These are phyloP conservation scores for Garrulus glandarius DNA, from an alignment of 2,797 vertebrate genomes.

Conservation along the genomic window DNA sequence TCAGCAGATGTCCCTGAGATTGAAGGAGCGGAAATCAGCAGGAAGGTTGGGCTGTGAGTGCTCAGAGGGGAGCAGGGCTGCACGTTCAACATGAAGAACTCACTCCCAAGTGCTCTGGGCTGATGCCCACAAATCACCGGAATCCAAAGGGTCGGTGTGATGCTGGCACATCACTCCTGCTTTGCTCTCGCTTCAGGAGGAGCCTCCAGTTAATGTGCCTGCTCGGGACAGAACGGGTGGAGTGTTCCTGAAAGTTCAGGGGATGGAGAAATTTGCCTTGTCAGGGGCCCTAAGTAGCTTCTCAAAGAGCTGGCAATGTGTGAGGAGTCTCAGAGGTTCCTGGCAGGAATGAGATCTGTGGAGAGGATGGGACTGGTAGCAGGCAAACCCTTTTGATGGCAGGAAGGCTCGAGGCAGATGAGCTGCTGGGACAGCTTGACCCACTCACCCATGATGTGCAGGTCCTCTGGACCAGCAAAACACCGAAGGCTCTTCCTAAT, in stretches of 20 bases:
- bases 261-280: not conserved
- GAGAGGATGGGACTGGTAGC: not conserved
- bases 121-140: not conserved
- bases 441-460: not conserved
- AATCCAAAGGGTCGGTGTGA: rapidly evolving
- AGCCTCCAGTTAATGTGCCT: not conserved
- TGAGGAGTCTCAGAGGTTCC: not conserved
- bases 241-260: not conserved
- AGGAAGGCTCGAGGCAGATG: not conserved
- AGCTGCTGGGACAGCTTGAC: not conserved
- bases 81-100: rapidly evolving
- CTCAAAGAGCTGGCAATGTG: not conserved
- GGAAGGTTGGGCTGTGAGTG: not conserved
- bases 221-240: not conserved
- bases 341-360: not conserved
- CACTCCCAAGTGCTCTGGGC: not conserved
- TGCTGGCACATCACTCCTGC: not conserved
- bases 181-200: not conserved
- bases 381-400: not conserved
- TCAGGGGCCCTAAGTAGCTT: not conserved
- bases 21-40: not conserved
- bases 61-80: not conserved
- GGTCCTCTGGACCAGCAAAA: not conserved
- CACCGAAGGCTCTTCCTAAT: rapidly evolving
- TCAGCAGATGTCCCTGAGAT: not conserved